Conservation (phyloP, 1,140 invertebrate genomes). For the Drosophila pruinosa region DNA sequence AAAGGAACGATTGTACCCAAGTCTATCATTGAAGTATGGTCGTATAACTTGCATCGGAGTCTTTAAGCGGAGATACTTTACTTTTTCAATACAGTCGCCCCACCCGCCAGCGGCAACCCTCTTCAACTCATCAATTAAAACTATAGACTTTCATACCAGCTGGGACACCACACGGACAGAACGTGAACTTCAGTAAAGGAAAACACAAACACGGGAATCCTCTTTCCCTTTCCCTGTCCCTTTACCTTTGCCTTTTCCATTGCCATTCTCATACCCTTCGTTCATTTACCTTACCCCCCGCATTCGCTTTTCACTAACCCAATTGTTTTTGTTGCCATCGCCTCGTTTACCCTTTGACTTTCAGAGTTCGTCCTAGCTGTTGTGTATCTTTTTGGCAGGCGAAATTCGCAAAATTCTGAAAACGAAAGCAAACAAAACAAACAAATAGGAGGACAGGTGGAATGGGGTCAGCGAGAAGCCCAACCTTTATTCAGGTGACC, state of each 20-base stretch:
- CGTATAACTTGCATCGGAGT: conserved; percentile 15
- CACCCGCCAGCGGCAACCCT: conserved; percentile 37
- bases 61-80: conserved; percentile 7
- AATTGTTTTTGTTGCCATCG: conserved; percentile 38
- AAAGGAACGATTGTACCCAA: background rate
- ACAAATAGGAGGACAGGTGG: conserved; percentile 25
- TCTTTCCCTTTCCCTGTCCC: background rate
- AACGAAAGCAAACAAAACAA: conserved; percentile 68
- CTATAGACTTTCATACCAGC: conserved; percentile 41
- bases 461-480: conserved; percentile 10
- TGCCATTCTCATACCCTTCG: background rate
- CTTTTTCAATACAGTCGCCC: conserved; percentile 19
- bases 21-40: too few relatives aligned
- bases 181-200: conserved; percentile 49
- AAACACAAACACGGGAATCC: conserved; percentile 52
- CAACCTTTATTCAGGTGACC: conserved; percentile 47
- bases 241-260: background rate
- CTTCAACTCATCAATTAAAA: conserved; percentile 76
- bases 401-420: conserved; percentile 68
- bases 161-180: conserved; percentile 56
- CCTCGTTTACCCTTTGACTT: conserved; percentile 75
- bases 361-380: conserved; percentile 61
- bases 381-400: conserved; percentile 64
- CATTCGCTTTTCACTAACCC: conserved; percentile 13
- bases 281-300: background rate